Conservation (phyloP, 2,888 invertebrate species). For the Cremastobaeus sp. region DNA sequence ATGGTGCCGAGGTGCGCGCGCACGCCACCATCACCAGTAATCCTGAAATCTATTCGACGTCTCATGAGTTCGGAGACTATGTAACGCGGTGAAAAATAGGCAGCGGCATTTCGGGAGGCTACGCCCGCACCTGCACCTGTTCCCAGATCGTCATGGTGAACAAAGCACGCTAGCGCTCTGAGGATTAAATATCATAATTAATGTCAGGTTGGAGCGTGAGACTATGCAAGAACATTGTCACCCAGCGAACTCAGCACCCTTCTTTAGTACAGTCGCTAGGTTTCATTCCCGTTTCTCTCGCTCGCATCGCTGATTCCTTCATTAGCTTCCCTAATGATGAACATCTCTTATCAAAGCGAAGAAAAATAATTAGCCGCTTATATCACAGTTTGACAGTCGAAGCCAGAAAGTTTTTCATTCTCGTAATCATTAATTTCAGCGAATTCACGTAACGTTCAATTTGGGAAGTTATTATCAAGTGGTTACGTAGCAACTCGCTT, state of each 20-base stretch:
- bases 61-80: conserved; percentile 38
- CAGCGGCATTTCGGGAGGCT: conserved; percentile 47
- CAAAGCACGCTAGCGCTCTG: conserved; percentile 65
- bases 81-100: conserved; percentile 51
- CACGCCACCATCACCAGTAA: conserved; percentile 27
- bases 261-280: conserved; percentile 56
- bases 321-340: conserved; percentile 52
- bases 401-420: no score
- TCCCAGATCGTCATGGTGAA: conserved; percentile 64
- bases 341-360: conserved; percentile 34
- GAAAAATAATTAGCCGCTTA: conserved; percentile 36
- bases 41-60: conserved; percentile 57
- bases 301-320: conserved; percentile 64
- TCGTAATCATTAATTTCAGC: no score
- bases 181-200: conserved; percentile 76
- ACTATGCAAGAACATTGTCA: conserved; percentile 66
- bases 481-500: no score
- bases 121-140: conserved; percentile 63
- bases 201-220: conserved; percentile 65
- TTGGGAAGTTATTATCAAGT: no score
- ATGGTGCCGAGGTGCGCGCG: conserved; percentile 20
- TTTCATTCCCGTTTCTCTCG: conserved; percentile 61
- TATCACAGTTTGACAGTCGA: conserved; percentile 11
- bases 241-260: conserved; percentile 65
- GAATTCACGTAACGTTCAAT: no score